These are phyloP conservation scores for Gadus macrocephalus DNA, from an alignment of 2,113 vertebrate species.

Conservation along the genomic window DNA sequence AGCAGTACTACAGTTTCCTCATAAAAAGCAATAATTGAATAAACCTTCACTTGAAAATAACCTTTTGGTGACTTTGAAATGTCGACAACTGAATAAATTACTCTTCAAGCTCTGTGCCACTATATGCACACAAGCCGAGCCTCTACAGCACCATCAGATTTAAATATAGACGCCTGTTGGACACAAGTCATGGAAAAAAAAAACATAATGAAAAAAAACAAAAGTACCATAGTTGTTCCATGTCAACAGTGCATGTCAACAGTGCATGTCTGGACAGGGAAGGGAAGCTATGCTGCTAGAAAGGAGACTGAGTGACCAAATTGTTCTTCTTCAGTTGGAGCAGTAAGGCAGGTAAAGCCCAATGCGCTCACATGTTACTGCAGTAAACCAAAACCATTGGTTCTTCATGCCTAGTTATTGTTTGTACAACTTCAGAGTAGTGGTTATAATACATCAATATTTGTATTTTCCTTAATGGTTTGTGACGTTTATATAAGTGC, in stretches of 20 bases:
- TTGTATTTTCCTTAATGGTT: slow-evolving; percentile 42
- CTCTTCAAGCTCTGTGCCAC: slow-evolving; percentile 13
- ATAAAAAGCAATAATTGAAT: slow-evolving; percentile 33
- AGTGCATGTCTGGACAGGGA: slow-evolving; percentile 6
- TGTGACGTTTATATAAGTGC: slow-evolving; percentile 13
- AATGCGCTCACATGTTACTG: neutral
- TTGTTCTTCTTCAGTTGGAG: neutral
- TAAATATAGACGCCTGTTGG: slow-evolving; percentile 27
- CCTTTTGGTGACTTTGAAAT: slow-evolving; percentile 42
- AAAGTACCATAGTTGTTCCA: slow-evolving; percentile 54
- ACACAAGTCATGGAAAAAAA: slow-evolving; percentile 30
- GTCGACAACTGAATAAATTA: slow-evolving; percentile 32
- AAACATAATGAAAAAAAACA: slow-evolving; percentile 23
- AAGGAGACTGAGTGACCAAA: slow-evolving; percentile 24
- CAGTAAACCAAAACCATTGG: neutral
- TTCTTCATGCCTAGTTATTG: neutral
- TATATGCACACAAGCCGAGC: slow-evolving; percentile 45
- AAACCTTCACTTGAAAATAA: slow-evolving; percentile 51
- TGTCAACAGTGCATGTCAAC: slow-evolving; percentile 28
- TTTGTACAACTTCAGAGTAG: neutral
- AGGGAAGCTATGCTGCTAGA: slow-evolving; percentile 35
- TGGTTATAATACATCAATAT: slow-evolving; percentile 17
- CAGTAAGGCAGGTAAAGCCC: neutral
- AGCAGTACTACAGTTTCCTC: slow-evolving; percentile 18
- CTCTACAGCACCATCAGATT: slow-evolving; percentile 56